These are phyloP conservation scores for Pempheris klunzingeri DNA, from an alignment of 2,797 vertebrate species.

Conservation along the genomic window DNA sequence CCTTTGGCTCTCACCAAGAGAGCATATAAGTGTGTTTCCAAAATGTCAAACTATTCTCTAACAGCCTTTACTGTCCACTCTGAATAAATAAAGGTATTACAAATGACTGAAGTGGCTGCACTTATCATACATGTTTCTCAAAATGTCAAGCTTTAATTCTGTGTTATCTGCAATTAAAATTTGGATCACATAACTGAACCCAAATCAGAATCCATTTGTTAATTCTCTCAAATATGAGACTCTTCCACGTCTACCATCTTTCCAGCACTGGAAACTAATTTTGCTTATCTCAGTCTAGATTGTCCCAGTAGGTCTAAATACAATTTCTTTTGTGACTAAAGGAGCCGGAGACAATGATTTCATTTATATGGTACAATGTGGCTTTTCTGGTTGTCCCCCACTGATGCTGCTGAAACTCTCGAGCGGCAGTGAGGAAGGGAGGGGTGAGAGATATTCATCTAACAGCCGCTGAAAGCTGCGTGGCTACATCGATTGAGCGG, in stretches of 20 bases:
- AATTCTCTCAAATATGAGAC: slow-evolving; percentile 5
- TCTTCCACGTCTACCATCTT: not conserved
- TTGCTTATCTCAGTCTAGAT: slow-evolving; percentile 38
- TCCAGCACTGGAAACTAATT: slow-evolving; percentile 36
- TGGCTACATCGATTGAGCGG: slow-evolving; percentile 53
- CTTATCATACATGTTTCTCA: rapidly evolving
- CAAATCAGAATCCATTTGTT: slow-evolving; percentile 44
- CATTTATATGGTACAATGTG: slow-evolving; percentile 51
- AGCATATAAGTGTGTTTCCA: not conserved
- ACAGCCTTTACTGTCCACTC: not conserved
- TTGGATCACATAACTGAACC: slow-evolving; percentile 27
- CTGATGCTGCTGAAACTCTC: slow-evolving; percentile 51
- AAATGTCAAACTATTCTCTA: not conserved
- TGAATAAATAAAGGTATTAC: not conserved
- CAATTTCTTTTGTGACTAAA: slow-evolving; percentile 42
- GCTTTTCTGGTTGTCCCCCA: slow-evolving; percentile 30
- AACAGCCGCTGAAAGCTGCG: slow-evolving; percentile 52
- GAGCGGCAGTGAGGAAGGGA: slow-evolving; percentile 8
- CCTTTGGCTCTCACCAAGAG: not conserved
- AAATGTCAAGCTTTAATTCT: slow-evolving; percentile 15
- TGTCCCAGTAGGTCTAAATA: slow-evolving; percentile 42
- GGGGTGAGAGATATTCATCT: slow-evolving; percentile 50
- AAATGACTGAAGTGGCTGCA: not conserved
- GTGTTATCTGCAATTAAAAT: slow-evolving; percentile 31
- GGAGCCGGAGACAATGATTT: slow-evolving; percentile 53